Evolutionary conservation across 92 coral and sea anemone species (phyloP).

Genomic region (Micromussa lordhowensis): DNA sequence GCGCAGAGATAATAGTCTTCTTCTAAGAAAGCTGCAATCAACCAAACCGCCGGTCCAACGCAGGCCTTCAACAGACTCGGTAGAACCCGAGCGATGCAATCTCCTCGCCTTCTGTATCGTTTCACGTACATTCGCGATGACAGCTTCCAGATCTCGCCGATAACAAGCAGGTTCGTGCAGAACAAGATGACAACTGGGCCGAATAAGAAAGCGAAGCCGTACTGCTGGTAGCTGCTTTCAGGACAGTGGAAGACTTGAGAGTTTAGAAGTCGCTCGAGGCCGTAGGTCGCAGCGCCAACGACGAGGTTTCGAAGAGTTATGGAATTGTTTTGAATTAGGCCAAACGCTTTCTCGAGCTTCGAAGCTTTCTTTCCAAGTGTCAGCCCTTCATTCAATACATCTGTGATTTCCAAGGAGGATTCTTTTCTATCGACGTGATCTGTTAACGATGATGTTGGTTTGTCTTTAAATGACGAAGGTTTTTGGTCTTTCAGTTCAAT

Average conservation of each 20-base stretch:
- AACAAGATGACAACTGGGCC: conserved; percentile 48
- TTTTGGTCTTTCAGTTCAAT: background rate
- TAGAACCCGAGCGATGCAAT: conserved; percentile 28
- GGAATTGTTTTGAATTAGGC: conserved; percentile 37
- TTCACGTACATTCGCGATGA: conserved; percentile 38
- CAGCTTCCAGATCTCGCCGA: conserved; percentile 59
- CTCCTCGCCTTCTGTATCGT: conserved; percentile 46
- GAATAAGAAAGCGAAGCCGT: conserved; percentile 48
- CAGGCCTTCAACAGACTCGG: conserved; percentile 44
- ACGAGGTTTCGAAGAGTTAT: conserved; percentile 51
- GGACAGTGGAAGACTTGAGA: conserved; percentile 50
- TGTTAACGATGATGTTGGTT: background rate
- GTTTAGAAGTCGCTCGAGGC: conserved; percentile 58
- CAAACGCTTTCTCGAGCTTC: conserved; percentile 4
- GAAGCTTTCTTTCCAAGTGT: conserved; percentile 4
- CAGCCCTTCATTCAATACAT: background rate
- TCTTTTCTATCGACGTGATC: background rate
- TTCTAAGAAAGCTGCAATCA: conserved; percentile 33
- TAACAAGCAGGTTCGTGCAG: conserved; percentile 48
- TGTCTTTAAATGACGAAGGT: background rate
- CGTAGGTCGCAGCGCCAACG: conserved; percentile 44
- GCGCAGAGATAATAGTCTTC: conserved; percentile 54
- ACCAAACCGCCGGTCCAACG: conserved; percentile 65
- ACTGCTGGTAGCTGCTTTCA: conserved; percentile 19
- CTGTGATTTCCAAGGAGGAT: background rate